Evolutionary conservation across 2,888 invertebrate genomes (phyloP).

Genomic region (Ophonus ardosiacus): DNA sequence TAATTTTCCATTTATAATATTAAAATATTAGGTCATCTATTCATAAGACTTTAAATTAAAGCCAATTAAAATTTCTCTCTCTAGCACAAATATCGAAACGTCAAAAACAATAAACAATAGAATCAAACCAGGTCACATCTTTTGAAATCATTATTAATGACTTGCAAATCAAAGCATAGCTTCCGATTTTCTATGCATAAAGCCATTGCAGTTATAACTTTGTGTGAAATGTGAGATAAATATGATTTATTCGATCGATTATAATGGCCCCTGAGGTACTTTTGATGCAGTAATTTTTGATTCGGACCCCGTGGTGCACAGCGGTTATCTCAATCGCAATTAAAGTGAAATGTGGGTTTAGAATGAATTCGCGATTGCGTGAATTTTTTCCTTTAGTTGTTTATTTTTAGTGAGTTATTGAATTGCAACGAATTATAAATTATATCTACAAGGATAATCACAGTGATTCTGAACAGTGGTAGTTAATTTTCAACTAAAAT

Average conservation of each 20-base stretch:
- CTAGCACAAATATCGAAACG: constrained; percentile 3
- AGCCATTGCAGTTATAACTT: not conserved
- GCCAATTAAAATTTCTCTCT: not conserved
- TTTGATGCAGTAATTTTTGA: constrained; percentile 16
- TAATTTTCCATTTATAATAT: not conserved
- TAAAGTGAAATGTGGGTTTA: not conserved
- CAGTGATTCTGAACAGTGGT: not conserved
- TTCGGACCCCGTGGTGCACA: not conserved
- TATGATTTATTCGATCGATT: not conserved
- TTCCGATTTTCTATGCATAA: not conserved
- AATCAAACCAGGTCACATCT: constrained; percentile 10
- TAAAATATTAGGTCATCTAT: not conserved
- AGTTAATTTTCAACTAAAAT: not conserved
- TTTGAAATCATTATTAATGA: not conserved
- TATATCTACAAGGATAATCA: not conserved
- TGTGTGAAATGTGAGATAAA: not conserved
- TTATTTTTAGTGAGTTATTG: not conserved
- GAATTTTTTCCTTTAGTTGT: not conserved
- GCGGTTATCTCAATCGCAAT: not conserved
- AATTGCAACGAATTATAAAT: not conserved
- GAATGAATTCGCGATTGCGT: not conserved
- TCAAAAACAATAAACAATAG: constrained; percentile 8
- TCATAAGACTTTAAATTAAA: not conserved
- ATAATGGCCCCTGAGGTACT: not conserved
- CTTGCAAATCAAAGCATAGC: not conserved